Conservation (phyloP, 2,113 vertebrate species). For the Elaphurus davidianus region DNA sequence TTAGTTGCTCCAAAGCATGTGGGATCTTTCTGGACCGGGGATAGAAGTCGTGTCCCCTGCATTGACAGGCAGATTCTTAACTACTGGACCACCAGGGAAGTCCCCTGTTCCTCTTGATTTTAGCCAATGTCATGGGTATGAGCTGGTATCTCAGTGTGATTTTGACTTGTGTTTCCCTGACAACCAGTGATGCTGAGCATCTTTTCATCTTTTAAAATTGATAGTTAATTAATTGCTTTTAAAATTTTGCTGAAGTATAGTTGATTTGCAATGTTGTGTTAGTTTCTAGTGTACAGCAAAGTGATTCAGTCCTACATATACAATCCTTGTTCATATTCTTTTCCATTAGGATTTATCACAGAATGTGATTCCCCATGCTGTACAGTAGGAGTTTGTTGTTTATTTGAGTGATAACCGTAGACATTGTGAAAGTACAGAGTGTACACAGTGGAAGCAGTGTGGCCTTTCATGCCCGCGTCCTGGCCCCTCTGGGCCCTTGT, state of each 20-base stretch:
- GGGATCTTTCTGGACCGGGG: neutral
- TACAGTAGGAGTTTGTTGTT: neutral
- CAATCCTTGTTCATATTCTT: neutral
- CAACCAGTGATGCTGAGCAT: neutral
- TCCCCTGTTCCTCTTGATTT: neutral
- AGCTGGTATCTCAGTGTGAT: neutral
- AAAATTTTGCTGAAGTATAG: neutral
- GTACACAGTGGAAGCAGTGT: neutral
- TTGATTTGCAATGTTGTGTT: neutral
- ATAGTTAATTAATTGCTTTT: neutral
- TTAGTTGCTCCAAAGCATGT: neutral
- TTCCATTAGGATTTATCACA: neutral
- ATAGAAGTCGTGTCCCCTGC: neutral
- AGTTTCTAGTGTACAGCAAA: neutral
- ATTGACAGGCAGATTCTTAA: neutral
- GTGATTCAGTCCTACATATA: neutral
- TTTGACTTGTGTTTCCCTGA: neutral
- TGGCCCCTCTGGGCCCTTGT: rapidly evolving
- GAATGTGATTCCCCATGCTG: neutral
- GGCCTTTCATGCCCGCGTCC: rapidly evolving
- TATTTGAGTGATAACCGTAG: neutral
- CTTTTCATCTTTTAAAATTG: neutral
- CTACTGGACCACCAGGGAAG: neutral
- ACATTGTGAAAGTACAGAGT: neutral
- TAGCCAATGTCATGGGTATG: neutral